Evolutionary conservation across 2,888 invertebrate species (phyloP).

Genomic region (Amiota mariae): DNA sequence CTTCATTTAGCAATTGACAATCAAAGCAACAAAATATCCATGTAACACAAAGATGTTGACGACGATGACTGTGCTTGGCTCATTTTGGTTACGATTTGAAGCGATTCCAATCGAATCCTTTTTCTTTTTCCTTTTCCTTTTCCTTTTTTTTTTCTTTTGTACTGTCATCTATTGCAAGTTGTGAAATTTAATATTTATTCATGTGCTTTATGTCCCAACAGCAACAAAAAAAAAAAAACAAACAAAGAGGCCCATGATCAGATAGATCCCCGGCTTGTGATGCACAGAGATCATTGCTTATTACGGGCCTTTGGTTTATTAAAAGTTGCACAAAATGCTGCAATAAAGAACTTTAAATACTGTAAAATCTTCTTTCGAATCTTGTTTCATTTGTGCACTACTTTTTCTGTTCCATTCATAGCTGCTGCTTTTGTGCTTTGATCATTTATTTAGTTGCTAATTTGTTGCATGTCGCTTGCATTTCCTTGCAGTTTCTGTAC

Average conservation of each 20-base stretch:
- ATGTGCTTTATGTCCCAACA: constrained; percentile 45
- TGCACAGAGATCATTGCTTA: not conserved
- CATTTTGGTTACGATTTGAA: constrained; percentile 2
- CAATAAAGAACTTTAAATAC: no score
- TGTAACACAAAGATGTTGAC: not conserved
- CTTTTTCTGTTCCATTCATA: not conserved
- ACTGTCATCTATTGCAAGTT: constrained; percentile 45
- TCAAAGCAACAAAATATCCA: constrained; percentile 46
- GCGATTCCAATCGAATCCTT: not conserved
- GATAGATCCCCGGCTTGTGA: no score
- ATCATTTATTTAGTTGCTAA: constrained; percentile 23
- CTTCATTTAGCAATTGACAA: constrained; percentile 69
- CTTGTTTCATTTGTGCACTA: no score
- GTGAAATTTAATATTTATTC: constrained; percentile 70
- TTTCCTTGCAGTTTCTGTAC: not conserved
- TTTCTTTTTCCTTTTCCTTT: not conserved
- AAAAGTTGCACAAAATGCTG: constrained; percentile 11
- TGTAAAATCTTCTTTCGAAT: no score
- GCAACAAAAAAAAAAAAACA: no score
- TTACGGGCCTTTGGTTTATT: constrained; percentile 63
- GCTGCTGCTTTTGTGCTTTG: constrained; percentile 7
- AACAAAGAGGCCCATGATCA: no score
- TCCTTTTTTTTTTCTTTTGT: constrained; percentile 4
- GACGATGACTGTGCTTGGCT: not conserved
- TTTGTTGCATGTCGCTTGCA: constrained; percentile 18